Percentiles rank a stretch among this genome's conserved stretches.
phyloP scores from a whole-genome alignment of 2,888 invertebrate species.

The Drosophila nr. perissopoda region DNA sequence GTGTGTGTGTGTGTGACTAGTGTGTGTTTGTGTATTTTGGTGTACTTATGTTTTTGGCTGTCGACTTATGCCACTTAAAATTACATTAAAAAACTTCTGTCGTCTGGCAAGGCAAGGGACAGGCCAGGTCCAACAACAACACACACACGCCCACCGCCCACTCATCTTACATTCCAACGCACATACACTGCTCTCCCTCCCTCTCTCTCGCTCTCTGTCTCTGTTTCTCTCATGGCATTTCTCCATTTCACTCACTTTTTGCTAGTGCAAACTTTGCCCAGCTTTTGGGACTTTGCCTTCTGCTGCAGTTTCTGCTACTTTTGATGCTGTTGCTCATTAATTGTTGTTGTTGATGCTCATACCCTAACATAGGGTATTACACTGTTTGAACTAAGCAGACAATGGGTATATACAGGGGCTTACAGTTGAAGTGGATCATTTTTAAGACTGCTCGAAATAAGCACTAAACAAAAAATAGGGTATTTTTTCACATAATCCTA shows the following conservation, averaged over 20 bases:
- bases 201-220: not conserved
- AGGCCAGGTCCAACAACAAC: constrained; percentile 7
- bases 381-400: not conserved
- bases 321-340: constrained; percentile 8
- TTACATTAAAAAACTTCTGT: constrained; percentile 78
- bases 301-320: constrained; percentile 11
- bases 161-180: constrained; percentile 13
- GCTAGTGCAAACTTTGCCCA: constrained; percentile 60
- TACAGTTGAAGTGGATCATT: too few relatives aligned
- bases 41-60: constrained; percentile 64
- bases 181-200: not conserved
- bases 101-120: constrained; percentile 51
- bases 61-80: constrained; percentile 81
- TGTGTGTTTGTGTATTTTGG: constrained; percentile 29
- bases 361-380: not conserved
- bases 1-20: constrained; percentile 21
- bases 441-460: too few relatives aligned
- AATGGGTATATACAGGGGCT: not conserved
- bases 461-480: too few relatives aligned
- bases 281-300: constrained; percentile 53
- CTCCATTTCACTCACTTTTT: constrained; percentile 12
- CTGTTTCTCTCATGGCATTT: not conserved
- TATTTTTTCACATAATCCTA: too few relatives aligned
- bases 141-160: constrained; percentile 23
- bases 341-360: not conserved